Conservation (phyloP, 2,113 vertebrate species). For the Coptodon bakossiorum region DNA sequence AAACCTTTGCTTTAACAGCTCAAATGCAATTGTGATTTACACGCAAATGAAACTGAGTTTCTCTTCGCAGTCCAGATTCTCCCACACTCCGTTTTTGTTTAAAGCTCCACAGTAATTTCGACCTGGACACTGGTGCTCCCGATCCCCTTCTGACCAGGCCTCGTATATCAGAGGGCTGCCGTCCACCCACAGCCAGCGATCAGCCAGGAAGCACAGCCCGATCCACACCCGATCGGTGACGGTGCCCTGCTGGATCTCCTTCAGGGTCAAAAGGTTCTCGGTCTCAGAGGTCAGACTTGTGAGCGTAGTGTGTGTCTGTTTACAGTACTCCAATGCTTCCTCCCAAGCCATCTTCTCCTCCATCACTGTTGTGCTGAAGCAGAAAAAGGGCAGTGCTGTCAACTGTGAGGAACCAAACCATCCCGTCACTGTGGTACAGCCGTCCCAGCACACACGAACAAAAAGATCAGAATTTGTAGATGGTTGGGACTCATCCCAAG, state of each 20-base stretch:
- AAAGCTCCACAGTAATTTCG: not conserved
- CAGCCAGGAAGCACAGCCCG: not conserved
- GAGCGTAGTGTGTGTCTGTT: not conserved
- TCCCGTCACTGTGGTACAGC: rapidly evolving
- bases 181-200: not conserved
- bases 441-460: not conserved
- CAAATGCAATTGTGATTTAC: not conserved
- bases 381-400: not conserved
- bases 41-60: not conserved
- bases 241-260: rapidly evolving
- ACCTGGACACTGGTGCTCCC: not conserved
- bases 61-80: not conserved
- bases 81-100: not conserved
- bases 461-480: rapidly evolving
- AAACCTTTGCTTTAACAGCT: not conserved
- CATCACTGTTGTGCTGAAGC: not conserved
- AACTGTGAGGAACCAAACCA: rapidly evolving
- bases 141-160: not conserved
- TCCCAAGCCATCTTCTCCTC: not conserved
- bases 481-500: not conserved
- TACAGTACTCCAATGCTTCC: not conserved
- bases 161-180: not conserved
- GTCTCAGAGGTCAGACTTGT: not conserved
- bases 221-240: not conserved
- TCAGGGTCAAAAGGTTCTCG: not conserved